Base-by-base conservation (phyloP, 2,797 vertebrate genomes). In the Lepus townsendii region DNA sequence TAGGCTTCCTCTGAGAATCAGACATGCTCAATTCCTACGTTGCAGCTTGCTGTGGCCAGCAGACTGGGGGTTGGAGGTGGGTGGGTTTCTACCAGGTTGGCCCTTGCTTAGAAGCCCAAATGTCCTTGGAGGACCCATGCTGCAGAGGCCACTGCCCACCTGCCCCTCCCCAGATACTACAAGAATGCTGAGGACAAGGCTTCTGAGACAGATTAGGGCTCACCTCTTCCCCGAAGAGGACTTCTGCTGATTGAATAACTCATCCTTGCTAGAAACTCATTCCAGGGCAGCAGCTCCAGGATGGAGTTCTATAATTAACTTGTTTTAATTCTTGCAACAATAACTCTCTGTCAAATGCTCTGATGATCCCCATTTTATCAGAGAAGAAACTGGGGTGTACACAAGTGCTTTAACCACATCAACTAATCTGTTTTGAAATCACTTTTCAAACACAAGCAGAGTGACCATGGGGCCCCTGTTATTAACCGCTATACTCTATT, bases 1-100 rank as follows among this genome's bases (percentile, higher is more conserved):
- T 80, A 38, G 50, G 88, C 95, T 93, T 95, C 95, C 91, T 90
- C 57, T 12, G 93, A 96, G 87, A 93, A 65, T 68, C 4, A 50
- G 89, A 78, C 7, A 4, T 62, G 35, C 71, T 96, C 77, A 10
- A 6, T 87, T 79, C 93, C 83, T 57, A 16, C 0, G 0, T 4
- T 60, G 66, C 38, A 50, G 60, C 72, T 24, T 0, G 52, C 54
- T 57, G 6, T 1, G 47, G 69, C 52, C 22, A 7, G n/a, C 35
- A 47, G 13, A 32, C 8, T 4, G 1, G 14, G 42, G 54, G 54
- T 6, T 57, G 54, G 54, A 16, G 14, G 7, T 12, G 26, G 26
- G 22, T 38, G n/a, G 14, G 8, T 35, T 24, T 20, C 60, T 38
- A 14, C 10, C 20, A 10, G 2, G 0, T 16, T 4, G 42, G 84